These are phyloP conservation scores for Xylota segnis DNA, from an alignment of 2,888 invertebrate genomes.

Conservation along the genomic window DNA sequence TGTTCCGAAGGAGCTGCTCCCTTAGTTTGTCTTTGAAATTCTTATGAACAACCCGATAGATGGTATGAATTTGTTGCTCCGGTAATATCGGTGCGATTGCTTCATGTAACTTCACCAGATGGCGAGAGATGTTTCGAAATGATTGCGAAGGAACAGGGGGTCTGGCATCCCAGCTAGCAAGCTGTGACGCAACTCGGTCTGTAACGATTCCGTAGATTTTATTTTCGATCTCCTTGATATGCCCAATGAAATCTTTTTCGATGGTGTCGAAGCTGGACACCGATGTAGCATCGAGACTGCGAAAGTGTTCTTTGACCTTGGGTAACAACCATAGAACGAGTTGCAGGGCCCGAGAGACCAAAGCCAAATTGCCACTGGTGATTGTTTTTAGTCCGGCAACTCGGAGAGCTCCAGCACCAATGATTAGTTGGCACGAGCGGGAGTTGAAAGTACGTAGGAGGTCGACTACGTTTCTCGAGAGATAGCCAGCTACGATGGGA, in stretches of 20 bases:
- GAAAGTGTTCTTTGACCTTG: constrained; percentile 89
- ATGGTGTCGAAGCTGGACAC: constrained; percentile 88
- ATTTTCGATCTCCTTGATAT: constrained; percentile 95
- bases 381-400: constrained; percentile 97
- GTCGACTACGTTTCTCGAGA: constrained; percentile 94
- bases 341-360: constrained; percentile 93
- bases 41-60: constrained; percentile 92
- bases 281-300: constrained; percentile 85
- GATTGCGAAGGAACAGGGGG: constrained; percentile 97
- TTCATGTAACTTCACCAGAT: constrained; percentile 95
- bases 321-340: constrained; percentile 92
- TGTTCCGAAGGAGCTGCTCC: constrained; percentile 93
- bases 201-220: constrained; percentile 96
- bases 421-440: constrained; percentile 95
- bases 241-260: constrained; percentile 93
- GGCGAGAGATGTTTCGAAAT: constrained; percentile 94
- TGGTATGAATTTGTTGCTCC: constrained; percentile 89
- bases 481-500: constrained; percentile 91
- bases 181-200: constrained; percentile 91
- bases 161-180: constrained; percentile 95
- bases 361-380: constrained; percentile 96
- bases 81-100: constrained; percentile 95
- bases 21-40: constrained; percentile 94
- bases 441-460: constrained; percentile 94
- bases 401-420: constrained; percentile 98